Base-by-base conservation (phyloP, 2,113 vertebrate species). In the Butastur rufipennis region DNA sequence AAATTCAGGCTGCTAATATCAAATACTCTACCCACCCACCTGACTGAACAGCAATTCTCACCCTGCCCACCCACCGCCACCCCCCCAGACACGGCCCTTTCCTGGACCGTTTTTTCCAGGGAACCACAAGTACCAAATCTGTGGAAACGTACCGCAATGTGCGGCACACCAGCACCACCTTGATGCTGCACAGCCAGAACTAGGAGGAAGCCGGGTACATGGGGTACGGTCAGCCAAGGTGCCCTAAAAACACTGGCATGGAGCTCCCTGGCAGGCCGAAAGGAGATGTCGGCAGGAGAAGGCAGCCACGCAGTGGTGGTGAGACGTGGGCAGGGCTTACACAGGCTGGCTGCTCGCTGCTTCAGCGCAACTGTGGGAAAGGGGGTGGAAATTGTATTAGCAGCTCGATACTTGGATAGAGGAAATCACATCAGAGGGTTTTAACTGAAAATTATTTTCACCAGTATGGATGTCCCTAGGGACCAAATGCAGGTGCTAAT, bases 81-180 rank as follows among this genome's bases (percentile, higher is more conserved):
- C 29, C 55, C 36, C 36, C 29, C 19, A 40, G 38, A 26, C 59
- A 78, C 0, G 0, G 22, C 72, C 27, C 45, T 27, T 48, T 63
- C 72, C 58, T 6, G 5, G 18, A 23, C 0, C 0, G 1, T 1
- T 16, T 82, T 71, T 58, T 36, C 22, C 52, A 63, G 61, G 55
- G 50, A 70, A 15, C 5, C 6, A 5, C 0, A 0, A 61, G 26
- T 5, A 3, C n/a, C 2, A 0, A 32, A 13, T 20, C 26, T 61
- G 55, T 40, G 70, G 43, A 34, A 25, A 27, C 3, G 0, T 17
- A 11, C 5, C 0, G 0, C 52, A 36, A 16, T 2, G 50, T 8
- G 0, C 2, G 16, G 34, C n/a, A 52, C 25, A 23, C 3, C 25
- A 40, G 40, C 40, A 55, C 31, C 0, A 0, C 17, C 29, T 14